phyloP scores from a whole-genome alignment of 1,140 invertebrate genomes.

The Drosophila triauraria region DNA sequence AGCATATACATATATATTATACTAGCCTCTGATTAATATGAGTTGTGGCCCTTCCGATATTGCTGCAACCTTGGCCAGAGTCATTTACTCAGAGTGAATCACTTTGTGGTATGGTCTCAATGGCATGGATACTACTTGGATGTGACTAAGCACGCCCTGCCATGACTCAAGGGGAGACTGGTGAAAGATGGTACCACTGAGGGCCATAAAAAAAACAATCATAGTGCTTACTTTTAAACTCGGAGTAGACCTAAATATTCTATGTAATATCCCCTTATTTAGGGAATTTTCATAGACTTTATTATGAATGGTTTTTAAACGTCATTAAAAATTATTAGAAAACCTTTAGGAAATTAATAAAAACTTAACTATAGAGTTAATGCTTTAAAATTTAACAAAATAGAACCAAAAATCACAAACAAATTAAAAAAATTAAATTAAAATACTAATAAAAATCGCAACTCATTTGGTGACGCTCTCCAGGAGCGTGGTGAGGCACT shows the following conservation, averaged over 20 bases:
- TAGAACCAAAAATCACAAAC: not conserved
- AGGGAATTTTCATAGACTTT: not conserved
- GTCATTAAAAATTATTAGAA: not conserved
- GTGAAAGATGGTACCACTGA: not conserved
- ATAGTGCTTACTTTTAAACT: not conserved
- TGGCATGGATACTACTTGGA: constrained; percentile 7
- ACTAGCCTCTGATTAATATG: constrained; percentile 58
- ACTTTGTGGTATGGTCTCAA: constrained; percentile 22
- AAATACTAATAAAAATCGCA: not conserved
- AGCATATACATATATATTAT: constrained; percentile 25
- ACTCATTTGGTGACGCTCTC: not conserved
- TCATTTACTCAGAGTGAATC: constrained; percentile 59
- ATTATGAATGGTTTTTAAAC: too few species aligned
- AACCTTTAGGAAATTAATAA: too few species aligned
- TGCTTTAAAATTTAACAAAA: constrained; percentile 5
- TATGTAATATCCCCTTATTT: not conserved
- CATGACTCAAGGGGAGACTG: constrained; percentile 48
- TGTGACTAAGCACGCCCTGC: constrained; percentile 36
- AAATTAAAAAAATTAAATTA: not conserved
- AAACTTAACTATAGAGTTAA: too few species aligned
- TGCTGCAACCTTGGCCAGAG: constrained; percentile 55
- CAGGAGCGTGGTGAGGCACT: not conserved
- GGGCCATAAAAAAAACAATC: not conserved
- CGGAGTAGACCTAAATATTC: not conserved
- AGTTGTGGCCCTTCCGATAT: constrained; percentile 38